Evolutionary conservation across 2,888 invertebrate genomes (phyloP).

Genomic region (Cartodere bifasciata): DNA sequence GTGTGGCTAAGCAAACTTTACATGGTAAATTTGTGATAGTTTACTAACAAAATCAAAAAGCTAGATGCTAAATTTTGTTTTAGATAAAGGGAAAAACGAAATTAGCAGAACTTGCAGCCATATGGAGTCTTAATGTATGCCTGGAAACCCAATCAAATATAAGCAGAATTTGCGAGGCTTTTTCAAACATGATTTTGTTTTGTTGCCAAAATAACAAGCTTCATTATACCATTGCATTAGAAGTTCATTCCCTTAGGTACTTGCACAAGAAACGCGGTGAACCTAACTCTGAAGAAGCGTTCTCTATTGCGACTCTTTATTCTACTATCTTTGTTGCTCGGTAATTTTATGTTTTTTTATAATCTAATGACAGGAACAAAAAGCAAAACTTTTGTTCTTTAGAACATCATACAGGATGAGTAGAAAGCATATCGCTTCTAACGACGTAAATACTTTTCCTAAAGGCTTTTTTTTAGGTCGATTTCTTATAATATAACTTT

Average conservation of each 20-base stretch:
- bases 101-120: conserved; percentile 43
- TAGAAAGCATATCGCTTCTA: not conserved
- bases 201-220: too few species aligned
- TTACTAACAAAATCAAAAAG: too few species aligned
- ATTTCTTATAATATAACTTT: too few species aligned
- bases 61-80: conserved; percentile 12
- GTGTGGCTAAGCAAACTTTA: conserved; percentile 32
- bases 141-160: conserved; percentile 41
- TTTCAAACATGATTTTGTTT: conserved; percentile 39
- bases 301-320: not conserved
- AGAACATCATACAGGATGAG: too few species aligned
- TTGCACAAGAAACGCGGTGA: conserved; percentile 11
- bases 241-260: conserved; percentile 10
- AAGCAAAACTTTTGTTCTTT: too few species aligned
- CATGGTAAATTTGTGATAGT: conserved; percentile 25
- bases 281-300: not conserved
- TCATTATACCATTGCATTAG: too few species aligned
- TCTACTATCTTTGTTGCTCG: not conserved
- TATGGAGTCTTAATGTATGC: conserved; percentile 43
- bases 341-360: not conserved
- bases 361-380: too few species aligned
- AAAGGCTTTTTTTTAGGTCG: conserved; percentile 2
- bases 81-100: conserved; percentile 28
- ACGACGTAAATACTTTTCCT: not conserved
- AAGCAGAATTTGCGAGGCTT: conserved; percentile 39